Percentiles rank a stretch among this genome's conserved stretches.
Evolutionary conservation across 2,113 vertebrate genomes (phyloP).

Genomic region (Trogon melanurus): DNA sequence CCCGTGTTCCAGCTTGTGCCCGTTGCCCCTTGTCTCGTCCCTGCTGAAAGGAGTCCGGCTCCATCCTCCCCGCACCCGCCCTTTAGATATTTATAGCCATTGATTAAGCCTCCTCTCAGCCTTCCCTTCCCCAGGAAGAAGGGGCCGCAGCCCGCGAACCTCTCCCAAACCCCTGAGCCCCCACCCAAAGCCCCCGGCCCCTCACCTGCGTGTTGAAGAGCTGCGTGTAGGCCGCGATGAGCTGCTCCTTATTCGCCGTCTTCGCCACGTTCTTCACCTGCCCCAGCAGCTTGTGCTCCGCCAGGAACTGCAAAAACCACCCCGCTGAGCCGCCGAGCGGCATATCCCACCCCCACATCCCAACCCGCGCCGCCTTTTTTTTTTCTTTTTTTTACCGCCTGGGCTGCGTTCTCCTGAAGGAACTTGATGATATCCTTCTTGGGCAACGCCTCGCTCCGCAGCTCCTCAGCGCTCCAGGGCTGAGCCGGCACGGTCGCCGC

Average conservation of each 20-base stretch:
- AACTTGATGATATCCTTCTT: conserved; percentile 95
- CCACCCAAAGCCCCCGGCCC: not conserved
- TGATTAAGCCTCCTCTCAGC: too few relatives aligned
- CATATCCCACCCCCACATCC: too few relatives aligned
- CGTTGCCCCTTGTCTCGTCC: too few relatives aligned
- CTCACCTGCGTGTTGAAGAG: conserved; percentile 90
- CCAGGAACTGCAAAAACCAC: conserved; percentile 84
- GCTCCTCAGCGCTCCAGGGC: conserved; percentile 90
- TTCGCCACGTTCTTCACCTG: conserved; percentile 96
- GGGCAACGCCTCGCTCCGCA: conserved; percentile 88
- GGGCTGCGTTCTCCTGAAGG: conserved; percentile 90
- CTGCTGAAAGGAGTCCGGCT: too few relatives aligned
- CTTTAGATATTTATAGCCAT: too few relatives aligned
- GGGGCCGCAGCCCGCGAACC: too few relatives aligned
- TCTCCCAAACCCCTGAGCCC: too few relatives aligned
- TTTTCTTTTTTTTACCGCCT: conserved; percentile 77
- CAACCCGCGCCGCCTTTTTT: too few relatives aligned
- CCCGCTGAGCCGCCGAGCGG: not conserved
- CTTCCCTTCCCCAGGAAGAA: too few relatives aligned
- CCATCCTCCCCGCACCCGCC: too few relatives aligned
- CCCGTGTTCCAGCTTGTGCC: too few relatives aligned
- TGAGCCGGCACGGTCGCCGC: conserved; percentile 59
- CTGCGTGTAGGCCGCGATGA: conserved; percentile 89
- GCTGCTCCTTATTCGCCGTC: conserved; percentile 92
- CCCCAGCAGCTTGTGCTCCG: conserved; percentile 91